phyloP scores from a whole-genome alignment of 2,797 vertebrate genomes.

The Micrastur ruficollis region DNA sequence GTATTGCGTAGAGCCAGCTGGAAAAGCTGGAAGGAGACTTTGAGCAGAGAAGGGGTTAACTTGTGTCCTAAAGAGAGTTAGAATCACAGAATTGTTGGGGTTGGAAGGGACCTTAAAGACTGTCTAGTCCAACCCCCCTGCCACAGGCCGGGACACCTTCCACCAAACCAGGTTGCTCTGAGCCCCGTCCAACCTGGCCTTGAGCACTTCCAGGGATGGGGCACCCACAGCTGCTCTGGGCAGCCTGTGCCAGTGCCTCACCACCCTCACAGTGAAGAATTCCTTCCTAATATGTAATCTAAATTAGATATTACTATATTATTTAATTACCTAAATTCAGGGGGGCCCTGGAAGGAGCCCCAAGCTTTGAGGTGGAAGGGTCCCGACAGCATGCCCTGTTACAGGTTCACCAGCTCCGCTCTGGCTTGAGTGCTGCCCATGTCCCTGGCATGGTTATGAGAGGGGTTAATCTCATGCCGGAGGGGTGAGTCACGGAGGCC shows the following conservation, averaged over 20 bases:
- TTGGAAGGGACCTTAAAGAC: too few species aligned
- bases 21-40: background rate
- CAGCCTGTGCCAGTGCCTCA: too few species aligned
- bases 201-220: too few species aligned
- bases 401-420: background rate
- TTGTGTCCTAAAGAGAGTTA: background rate
- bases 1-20: rapidly evolving
- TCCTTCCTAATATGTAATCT: too few species aligned
- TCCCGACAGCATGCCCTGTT: background rate
- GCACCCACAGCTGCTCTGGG: too few species aligned
- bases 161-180: too few species aligned
- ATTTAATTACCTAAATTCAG: background rate
- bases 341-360: background rate
- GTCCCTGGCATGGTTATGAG: background rate
- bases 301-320: too few species aligned
- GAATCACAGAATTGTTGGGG: too few species aligned
- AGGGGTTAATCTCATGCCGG: background rate
- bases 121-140: too few species aligned
- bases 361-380: background rate
- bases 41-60: background rate
- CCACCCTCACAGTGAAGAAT: too few species aligned
- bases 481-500: background rate
- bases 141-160: too few species aligned
- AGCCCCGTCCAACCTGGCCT: too few species aligned
- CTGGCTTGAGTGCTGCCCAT: background rate